phyloP scores from a whole-genome alignment of 2,113 vertebrate genomes.

The Pseudopipra pipra region DNA sequence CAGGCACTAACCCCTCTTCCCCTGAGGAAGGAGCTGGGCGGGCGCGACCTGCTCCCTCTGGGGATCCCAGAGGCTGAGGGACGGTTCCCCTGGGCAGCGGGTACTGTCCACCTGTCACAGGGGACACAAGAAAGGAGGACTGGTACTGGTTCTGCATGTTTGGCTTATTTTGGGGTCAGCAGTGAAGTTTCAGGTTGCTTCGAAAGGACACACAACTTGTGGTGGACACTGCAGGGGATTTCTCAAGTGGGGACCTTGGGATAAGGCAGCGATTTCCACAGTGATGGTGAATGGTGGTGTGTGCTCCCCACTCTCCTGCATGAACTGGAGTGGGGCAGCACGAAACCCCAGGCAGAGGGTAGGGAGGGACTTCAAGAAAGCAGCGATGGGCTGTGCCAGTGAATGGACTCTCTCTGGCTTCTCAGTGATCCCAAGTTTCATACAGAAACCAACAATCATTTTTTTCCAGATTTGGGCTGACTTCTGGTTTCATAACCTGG shows the following conservation, averaged over 20 bases:
- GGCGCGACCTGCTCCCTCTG: background rate
- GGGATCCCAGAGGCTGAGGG: background rate
- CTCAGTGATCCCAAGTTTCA: background rate
- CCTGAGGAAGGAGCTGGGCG: background rate
- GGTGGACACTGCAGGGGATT: background rate
- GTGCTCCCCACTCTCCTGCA: background rate
- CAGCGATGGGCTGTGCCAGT: background rate
- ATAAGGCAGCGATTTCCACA: background rate
- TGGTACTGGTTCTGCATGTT: background rate
- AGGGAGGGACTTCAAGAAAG: background rate
- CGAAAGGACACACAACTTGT: background rate
- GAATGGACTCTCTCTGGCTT: background rate
- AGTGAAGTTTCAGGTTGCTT: background rate
- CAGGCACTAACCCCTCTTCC: too few relatives aligned
- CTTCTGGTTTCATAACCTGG: background rate
- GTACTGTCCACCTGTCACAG: background rate
- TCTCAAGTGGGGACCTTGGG: too few relatives aligned
- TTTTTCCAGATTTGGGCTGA: background rate
- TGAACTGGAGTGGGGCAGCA: rapidly evolving
- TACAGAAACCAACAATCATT: background rate
- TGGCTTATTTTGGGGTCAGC: background rate
- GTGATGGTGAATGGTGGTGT: rapidly evolving
- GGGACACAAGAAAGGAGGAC: background rate
- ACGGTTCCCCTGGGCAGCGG: background rate
- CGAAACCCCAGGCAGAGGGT: rapidly evolving